Base-by-base conservation (phyloP, 2,888 invertebrate species). In the Marasmarcha lunaedactyla region DNA sequence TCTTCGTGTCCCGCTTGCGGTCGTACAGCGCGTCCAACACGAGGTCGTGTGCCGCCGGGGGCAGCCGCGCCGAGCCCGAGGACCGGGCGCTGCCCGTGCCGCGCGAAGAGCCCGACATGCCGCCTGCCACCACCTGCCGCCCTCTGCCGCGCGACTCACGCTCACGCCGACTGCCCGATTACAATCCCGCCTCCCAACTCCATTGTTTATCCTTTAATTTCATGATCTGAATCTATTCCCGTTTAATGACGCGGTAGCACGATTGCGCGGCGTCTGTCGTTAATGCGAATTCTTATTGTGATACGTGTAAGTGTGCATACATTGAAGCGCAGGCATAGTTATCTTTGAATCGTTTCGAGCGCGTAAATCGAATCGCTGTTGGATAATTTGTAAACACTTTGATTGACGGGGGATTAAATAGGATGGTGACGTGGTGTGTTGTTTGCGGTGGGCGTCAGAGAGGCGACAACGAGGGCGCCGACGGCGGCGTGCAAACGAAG, bases 1-100 rank as follows among this genome's bases (percentile, higher is more conserved):
- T 88, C 84, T 96, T 95, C 74, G 93, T 92, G 71, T 91, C 90
- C 59, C 91, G 90, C 71, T 93, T 93, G 47, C 92, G 90, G 67
- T 92, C 92, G 78, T 91, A 91, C 41, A 91, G 81, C 54, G 89
- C 87, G 67, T 91, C 91, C 52, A 91, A 86, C 68, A 89, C 90
- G 35, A 90, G 85, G 63, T 87, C 88, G 63, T 88, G 88, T 9
- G 62, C 65, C 44, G 60, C 48, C 40, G 65, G 53, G 39, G 68
- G 72, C 46, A 76, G 65, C 47, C 79, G 69, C 59, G 72, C 71
- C 41, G 78, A 77, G 51, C 81, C 83, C 55, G 69, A 73, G 47
- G 76, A 66, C 48, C 81, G 71, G 60, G 73, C 72, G 41, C 77
- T 76, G 50, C 81, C 83, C 44, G 63, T 81, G 44, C 63, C 74